phyloP scores from a whole-genome alignment of 2,888 invertebrate species.

The Nemoura dubitans region DNA sequence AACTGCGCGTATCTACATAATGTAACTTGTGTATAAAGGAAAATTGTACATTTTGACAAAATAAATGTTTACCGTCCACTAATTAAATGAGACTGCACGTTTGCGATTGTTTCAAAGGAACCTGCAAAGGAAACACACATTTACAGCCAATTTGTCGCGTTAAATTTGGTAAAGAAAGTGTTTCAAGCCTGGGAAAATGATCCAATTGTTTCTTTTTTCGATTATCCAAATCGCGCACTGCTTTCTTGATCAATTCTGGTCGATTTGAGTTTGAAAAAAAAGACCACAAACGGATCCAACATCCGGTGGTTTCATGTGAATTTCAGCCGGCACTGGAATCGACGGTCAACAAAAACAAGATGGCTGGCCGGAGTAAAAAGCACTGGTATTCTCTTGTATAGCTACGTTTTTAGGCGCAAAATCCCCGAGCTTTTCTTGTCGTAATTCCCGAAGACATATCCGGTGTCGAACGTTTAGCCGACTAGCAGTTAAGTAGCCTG shows the following conservation, averaged over 20 bases:
- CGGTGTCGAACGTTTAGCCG: neutral
- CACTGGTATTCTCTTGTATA: neutral
- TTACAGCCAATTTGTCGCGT: no score
- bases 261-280: neutral
- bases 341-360: neutral
- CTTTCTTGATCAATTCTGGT: neutral
- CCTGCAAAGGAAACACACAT: no score
- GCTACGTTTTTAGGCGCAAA: neutral
- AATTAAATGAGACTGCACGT: no score
- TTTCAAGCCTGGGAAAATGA: neutral
- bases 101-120: no score
- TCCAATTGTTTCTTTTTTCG: neutral
- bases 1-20: no score
- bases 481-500: no score
- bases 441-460: neutral
- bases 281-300: neutral
- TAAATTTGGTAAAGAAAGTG: neutral
- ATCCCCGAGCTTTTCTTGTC: neutral
- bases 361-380: neutral
- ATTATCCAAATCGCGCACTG: neutral
- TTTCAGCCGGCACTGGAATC: neutral
- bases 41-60: no score
- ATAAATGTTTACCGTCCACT: no score
- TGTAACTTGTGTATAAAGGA: no score
- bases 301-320: conserved; percentile 12